Conservation (phyloP, 2,797 vertebrate species). For the Gallinago stenura region DNA sequence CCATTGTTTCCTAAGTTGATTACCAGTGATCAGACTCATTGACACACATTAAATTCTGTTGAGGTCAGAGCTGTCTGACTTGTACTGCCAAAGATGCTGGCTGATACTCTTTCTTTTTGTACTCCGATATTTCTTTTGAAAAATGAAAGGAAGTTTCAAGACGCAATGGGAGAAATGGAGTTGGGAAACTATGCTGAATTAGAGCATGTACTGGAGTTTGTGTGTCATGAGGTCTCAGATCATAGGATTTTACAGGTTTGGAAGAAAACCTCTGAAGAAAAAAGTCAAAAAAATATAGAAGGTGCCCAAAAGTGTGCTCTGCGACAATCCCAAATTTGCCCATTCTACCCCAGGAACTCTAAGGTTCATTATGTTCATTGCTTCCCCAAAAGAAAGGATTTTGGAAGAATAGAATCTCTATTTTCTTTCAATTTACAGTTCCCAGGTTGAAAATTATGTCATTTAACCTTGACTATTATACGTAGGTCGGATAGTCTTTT, state of each 20-base stretch:
- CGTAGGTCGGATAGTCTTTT: not conserved
- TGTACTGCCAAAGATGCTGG: not conserved
- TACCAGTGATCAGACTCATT: not conserved
- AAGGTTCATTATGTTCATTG: not conserved
- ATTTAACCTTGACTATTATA: not conserved
- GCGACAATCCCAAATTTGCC: not conserved
- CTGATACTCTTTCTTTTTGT: not conserved
- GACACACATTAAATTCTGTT: fast-evolving
- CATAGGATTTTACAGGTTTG: not conserved
- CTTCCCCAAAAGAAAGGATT: not conserved
- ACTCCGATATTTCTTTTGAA: not conserved
- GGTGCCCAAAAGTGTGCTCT: not conserved
- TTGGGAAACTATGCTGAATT: not conserved
- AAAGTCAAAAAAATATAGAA: not conserved
- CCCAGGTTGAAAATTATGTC: not conserved
- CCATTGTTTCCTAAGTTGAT: not conserved
- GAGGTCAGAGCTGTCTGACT: not conserved
- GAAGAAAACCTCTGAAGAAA: not conserved
- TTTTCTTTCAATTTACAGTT: not conserved
- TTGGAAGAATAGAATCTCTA: not conserved
- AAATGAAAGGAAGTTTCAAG: not conserved
- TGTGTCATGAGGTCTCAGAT: not conserved
- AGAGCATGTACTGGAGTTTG: not conserved
- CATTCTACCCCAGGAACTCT: not conserved
- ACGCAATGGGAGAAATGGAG: not conserved